Conservation (phyloP, 2,888 invertebrate genomes). For the Criorhina ranunculi region DNA sequence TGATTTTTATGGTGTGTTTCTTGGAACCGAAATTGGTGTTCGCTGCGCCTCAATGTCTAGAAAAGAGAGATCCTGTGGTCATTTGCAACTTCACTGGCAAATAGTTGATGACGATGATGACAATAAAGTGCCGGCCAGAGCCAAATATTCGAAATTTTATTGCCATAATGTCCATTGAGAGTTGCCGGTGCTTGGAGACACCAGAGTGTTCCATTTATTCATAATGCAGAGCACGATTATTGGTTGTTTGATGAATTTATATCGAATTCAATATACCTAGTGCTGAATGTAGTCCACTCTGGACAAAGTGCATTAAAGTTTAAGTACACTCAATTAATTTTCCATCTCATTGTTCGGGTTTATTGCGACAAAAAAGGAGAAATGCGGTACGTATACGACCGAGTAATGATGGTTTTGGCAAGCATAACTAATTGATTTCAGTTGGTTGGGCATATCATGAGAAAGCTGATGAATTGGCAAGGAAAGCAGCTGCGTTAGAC, state of each 20-base stretch:
- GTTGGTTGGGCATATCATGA: background rate
- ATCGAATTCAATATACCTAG: constrained; percentile 34
- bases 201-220: constrained; percentile 30
- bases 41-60: constrained; percentile 55
- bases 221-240: constrained; percentile 42
- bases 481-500: no score
- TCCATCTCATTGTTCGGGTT: constrained; percentile 2
- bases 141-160: constrained; percentile 60
- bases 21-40: constrained; percentile 48
- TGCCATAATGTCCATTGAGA: constrained; percentile 17
- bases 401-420: background rate
- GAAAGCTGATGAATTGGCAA: background rate
- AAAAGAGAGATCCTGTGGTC: constrained; percentile 21
- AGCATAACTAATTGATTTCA: background rate
- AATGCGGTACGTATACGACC: background rate
- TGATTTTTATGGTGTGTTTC: constrained; percentile 71
- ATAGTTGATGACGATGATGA: constrained; percentile 56
- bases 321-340: constrained; percentile 55
- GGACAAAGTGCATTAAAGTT: constrained; percentile 23
- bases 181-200: background rate
- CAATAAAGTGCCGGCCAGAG: constrained; percentile 40
- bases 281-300: constrained; percentile 6
- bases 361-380: background rate
- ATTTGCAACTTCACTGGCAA: constrained; percentile 60
- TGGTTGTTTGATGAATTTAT: constrained; percentile 65